These are phyloP conservation scores for Rhadina sibilatrix DNA, from an alignment of 2,113 vertebrate species.

Conservation along the genomic window DNA sequence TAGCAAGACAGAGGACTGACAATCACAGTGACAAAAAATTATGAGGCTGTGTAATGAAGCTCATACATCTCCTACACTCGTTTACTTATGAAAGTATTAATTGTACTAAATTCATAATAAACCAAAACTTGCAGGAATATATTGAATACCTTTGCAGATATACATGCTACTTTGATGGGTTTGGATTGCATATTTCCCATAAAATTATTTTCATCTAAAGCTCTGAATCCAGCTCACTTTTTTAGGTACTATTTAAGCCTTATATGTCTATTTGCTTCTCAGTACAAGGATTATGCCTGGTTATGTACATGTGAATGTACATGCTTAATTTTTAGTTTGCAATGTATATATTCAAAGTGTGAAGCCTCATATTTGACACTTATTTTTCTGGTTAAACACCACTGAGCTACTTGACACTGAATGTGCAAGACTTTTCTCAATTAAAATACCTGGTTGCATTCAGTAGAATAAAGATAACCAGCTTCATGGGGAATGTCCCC, in stretches of 20 bases:
- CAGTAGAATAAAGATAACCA: not conserved
- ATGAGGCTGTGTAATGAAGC: not conserved
- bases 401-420: not conserved
- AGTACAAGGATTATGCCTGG: not conserved
- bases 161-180: not conserved
- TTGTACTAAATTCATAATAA: not conserved
- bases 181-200: not conserved
- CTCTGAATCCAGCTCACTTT: not conserved
- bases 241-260: not conserved
- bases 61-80: not conserved
- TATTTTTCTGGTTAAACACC: constrained; percentile 6
- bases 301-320: not conserved
- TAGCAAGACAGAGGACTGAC: not conserved
- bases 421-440: not conserved
- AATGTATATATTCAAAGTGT: not conserved
- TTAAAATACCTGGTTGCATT: not conserved
- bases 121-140: not conserved
- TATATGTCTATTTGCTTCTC: not conserved
- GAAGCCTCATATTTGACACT: not conserved
- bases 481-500: not conserved
- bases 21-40: not conserved
- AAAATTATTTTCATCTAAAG: not conserved
- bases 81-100: not conserved
- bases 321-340: not conserved
- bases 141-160: not conserved